Conservation (phyloP, 1,140 invertebrate genomes). For the Drosophila sturtevanti region DNA sequence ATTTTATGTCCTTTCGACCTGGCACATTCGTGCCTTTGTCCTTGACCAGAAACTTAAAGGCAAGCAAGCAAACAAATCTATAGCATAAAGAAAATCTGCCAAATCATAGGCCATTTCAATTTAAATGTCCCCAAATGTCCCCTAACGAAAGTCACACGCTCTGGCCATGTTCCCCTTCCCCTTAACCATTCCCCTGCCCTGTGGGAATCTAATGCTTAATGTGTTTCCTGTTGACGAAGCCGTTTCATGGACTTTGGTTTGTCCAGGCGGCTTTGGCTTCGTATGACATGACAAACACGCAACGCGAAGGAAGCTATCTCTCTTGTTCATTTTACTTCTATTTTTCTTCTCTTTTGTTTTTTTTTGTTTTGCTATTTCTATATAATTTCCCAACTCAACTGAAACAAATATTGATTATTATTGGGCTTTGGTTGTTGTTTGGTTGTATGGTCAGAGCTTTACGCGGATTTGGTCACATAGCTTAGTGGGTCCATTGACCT, state of each 20-base stretch:
- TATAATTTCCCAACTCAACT: constrained; percentile 2
- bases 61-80: constrained; percentile 21
- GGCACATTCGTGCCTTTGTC: constrained; percentile 40
- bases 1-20: constrained; percentile 37
- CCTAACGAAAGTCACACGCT: constrained; percentile 23
- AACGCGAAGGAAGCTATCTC: constrained; percentile 46
- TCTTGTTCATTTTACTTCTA: constrained; percentile 11
- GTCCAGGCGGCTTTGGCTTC: constrained; percentile 60
- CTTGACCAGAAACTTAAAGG: constrained; percentile 43
- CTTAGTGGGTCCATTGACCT: constrained; percentile 66
- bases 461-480: constrained; percentile 60
- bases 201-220: constrained; percentile 58
- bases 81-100: constrained; percentile 30
- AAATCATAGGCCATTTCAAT: constrained; percentile 67
- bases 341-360: background rate
- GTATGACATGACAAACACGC: constrained; percentile 76
- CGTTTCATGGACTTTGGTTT: constrained; percentile 39
- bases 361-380: background rate
- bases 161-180: background rate
- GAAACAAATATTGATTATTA: constrained; percentile 71
- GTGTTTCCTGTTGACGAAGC: constrained; percentile 73
- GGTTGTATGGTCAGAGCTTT: constrained; percentile 51
- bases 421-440: constrained; percentile 33
- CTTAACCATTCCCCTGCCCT: background rate
- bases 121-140: constrained; percentile 55